A percentile compares a stretch with the other conserved stretches of the same genome.
Conservation (phyloP, 2,888 invertebrate genomes). For the Ernsta delagoae region DNA sequence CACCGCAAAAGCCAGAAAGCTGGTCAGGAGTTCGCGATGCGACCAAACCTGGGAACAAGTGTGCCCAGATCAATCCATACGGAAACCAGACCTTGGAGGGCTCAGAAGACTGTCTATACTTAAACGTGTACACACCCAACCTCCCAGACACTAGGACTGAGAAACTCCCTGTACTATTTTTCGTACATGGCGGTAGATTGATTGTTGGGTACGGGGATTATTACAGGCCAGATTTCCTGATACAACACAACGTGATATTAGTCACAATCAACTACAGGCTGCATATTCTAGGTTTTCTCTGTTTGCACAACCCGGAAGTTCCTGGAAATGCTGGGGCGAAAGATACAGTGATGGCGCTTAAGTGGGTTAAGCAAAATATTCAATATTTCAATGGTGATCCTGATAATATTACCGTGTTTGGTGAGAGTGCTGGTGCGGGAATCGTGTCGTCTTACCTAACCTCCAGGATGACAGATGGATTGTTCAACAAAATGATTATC, state of each 20-base stretch:
- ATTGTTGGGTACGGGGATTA: slow-evolving; percentile 81
- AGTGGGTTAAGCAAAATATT: slow-evolving; percentile 72
- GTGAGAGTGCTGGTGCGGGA: slow-evolving; percentile 72
- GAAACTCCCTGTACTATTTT: slow-evolving; percentile 81
- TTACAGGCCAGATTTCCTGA: slow-evolving; percentile 68
- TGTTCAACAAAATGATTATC: slow-evolving; percentile 64
- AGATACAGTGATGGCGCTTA: slow-evolving; percentile 66
- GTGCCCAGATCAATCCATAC: slow-evolving; percentile 76
- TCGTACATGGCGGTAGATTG: slow-evolving; percentile 84
- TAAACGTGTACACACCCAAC: slow-evolving; percentile 87
- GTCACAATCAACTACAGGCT: slow-evolving; percentile 73
- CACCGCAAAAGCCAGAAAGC: slow-evolving; percentile 59
- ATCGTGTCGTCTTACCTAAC: slow-evolving; percentile 57
- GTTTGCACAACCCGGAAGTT: slow-evolving; percentile 65
- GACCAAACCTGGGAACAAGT: slow-evolving; percentile 70
- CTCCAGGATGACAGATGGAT: slow-evolving; percentile 61
- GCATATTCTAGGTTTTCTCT: slow-evolving; percentile 68
- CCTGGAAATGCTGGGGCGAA: slow-evolving; percentile 74
- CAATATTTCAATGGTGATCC: slow-evolving; percentile 63
- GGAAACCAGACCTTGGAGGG: slow-evolving; percentile 70
- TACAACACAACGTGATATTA: slow-evolving; percentile 65
- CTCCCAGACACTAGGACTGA: slow-evolving; percentile 64
- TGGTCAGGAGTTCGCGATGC: slow-evolving; percentile 69
- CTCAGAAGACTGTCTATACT: slow-evolving; percentile 87
- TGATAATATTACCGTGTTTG: slow-evolving; percentile 64